These are phyloP conservation scores for Hapalemur alaotrensis DNA, from an alignment of 2,797 vertebrate genomes.

Conservation along the genomic window DNA sequence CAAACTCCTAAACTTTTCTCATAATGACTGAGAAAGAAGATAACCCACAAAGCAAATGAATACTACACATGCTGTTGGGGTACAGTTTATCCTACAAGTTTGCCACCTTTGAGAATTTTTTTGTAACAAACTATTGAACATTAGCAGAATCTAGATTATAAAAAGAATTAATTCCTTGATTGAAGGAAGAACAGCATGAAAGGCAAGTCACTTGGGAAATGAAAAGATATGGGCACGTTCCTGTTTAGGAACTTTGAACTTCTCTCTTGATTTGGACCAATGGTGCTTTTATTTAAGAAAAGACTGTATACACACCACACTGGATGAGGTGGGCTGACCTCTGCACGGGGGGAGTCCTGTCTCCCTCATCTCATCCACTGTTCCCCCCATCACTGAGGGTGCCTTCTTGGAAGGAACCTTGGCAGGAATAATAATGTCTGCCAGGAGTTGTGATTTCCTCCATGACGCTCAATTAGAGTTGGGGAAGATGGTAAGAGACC, in stretches of 20 bases:
- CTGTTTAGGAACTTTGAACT: not conserved
- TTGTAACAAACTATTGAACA: not conserved
- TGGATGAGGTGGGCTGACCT: not conserved
- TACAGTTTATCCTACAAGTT: not conserved
- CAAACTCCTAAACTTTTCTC: not conserved
- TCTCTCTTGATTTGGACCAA: not conserved
- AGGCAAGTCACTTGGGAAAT: not conserved
- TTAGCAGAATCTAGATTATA: not conserved
- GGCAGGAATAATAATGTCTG: rapidly evolving
- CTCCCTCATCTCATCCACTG: not conserved
- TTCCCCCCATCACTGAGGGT: rapidly evolving
- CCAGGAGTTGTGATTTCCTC: not conserved
- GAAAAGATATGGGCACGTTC: not conserved
- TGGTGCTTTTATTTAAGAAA: not conserved
- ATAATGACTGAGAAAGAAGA: not conserved
- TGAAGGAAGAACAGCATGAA: not conserved
- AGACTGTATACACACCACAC: rapidly evolving
- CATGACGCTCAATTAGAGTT: not conserved
- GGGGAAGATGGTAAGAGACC: not conserved
- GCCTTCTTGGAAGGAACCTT: not conserved
- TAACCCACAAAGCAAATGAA: not conserved
- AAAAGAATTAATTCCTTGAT: not conserved
- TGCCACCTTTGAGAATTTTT: not conserved
- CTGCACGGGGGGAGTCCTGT: not conserved
- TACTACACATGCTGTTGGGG: rapidly evolving